A percentile compares a stretch with the other conserved stretches of the same genome.
phyloP scores from a whole-genome alignment of 2,113 vertebrate genomes.

The Poecilia latipinna region DNA sequence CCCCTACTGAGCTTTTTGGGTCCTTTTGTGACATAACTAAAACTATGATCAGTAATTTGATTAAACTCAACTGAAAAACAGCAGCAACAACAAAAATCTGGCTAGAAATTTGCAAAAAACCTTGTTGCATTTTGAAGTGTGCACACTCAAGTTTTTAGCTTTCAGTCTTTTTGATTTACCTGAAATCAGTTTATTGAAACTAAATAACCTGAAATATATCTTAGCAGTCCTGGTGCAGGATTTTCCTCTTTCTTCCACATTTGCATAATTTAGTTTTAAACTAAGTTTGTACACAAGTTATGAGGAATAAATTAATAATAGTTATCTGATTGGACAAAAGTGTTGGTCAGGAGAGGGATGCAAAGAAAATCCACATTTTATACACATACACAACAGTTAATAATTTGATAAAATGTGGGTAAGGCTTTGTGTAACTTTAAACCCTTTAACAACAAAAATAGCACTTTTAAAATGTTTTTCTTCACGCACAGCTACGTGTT shows the following conservation, averaged over 20 bases:
- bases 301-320: neutral
- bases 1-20: neutral
- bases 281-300: neutral
- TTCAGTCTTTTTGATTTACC: neutral
- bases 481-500: neutral
- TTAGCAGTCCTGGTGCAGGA: too few species aligned
- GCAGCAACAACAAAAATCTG: neutral
- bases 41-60: neutral
- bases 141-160: neutral
- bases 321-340: too few species aligned
- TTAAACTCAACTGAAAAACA: neutral
- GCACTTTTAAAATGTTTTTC: neutral
- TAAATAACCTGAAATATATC: neutral
- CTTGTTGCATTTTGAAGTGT: neutral
- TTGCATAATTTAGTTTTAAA: too few species aligned
- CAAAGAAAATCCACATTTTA: too few species aligned
- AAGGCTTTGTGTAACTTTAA: too few species aligned
- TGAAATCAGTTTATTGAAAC: neutral
- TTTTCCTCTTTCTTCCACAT: neutral
- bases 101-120: neutral
- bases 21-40: neutral
- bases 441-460: too few species aligned
- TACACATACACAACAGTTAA: too few species aligned
- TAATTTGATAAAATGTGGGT: too few species aligned
- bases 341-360: too few species aligned